Evolutionary conservation across 2,113 vertebrate genomes (phyloP).

Genomic region (Delphinus delphis): DNA sequence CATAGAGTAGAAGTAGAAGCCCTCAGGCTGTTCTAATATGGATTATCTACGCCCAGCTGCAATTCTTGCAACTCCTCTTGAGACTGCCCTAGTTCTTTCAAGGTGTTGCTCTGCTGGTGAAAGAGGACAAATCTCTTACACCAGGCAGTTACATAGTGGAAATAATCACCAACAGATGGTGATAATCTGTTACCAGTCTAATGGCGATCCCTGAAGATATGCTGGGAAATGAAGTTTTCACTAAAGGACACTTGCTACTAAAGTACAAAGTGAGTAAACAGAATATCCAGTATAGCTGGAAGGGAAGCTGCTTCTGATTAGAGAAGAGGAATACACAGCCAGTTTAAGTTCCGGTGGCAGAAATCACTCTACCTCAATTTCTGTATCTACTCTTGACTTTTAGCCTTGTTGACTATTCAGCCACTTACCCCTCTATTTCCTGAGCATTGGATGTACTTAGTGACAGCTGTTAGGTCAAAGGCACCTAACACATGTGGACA

Average conservation of each 20-base stretch:
- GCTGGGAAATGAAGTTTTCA: constrained; percentile 76
- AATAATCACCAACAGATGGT: constrained; percentile 58
- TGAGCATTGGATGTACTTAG: background rate
- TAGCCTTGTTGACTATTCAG: background rate
- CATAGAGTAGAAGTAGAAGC: background rate
- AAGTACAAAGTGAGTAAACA: constrained; percentile 56
- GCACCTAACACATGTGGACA: background rate
- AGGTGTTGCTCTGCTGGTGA: constrained; percentile 45
- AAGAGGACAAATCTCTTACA: background rate
- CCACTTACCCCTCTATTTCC: background rate
- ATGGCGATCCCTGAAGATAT: constrained; percentile 70
- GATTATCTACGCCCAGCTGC: background rate
- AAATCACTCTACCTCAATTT: constrained; percentile 33
- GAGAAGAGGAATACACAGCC: background rate
- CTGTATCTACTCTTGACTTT: constrained; percentile 24
- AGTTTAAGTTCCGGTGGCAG: constrained; percentile 46
- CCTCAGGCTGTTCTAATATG: background rate
- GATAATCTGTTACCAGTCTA: constrained; percentile 70
- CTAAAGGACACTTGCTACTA: constrained; percentile 33
- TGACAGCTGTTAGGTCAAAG: constrained; percentile 28
- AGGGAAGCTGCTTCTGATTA: constrained; percentile 74
- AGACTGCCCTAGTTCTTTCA: background rate
- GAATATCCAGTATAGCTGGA: constrained; percentile 60
- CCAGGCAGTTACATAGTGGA: constrained; percentile 26
- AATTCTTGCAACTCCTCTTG: background rate